These are phyloP conservation scores for Muntiacus muntjak DNA, from an alignment of 2,113 vertebrate species.

Conservation along the genomic window DNA sequence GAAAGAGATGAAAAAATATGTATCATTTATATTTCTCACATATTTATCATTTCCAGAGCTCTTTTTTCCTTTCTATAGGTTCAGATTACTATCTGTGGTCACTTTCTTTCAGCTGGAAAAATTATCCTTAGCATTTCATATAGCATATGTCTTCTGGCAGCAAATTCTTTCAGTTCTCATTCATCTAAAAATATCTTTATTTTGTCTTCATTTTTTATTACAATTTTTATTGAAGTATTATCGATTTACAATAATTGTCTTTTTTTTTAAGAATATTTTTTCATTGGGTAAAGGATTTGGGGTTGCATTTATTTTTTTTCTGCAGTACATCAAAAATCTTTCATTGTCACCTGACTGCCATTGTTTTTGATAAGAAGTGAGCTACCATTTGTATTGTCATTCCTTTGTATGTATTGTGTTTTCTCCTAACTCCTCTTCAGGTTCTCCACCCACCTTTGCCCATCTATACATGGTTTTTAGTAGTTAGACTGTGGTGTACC, in stretches of 20 bases:
- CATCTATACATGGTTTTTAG: neutral
- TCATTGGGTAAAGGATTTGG: neutral
- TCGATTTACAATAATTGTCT: neutral
- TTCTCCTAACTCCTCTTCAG: neutral
- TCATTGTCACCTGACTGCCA: neutral
- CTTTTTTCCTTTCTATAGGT: neutral
- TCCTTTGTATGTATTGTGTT: neutral
- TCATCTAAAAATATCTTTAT: neutral
- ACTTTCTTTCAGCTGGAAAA: neutral
- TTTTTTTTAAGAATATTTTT: neutral
- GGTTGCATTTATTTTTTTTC: neutral
- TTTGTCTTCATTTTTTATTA: neutral
- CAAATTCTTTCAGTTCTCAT: neutral
- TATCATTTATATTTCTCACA: no score
- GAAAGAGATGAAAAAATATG: neutral
- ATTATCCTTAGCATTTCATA: neutral
- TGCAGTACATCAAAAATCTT: neutral
- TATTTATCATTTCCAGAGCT: neutral
- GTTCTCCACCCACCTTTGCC: neutral
- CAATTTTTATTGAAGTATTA: neutral
- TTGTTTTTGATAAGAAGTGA: neutral
- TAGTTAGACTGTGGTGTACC: neutral
- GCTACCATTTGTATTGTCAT: neutral
- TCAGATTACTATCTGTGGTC: neutral
- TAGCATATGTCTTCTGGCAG: neutral